phyloP scores from a whole-genome alignment of 2,113 vertebrate genomes.

The Cyanoramphus novaezelandiae region DNA sequence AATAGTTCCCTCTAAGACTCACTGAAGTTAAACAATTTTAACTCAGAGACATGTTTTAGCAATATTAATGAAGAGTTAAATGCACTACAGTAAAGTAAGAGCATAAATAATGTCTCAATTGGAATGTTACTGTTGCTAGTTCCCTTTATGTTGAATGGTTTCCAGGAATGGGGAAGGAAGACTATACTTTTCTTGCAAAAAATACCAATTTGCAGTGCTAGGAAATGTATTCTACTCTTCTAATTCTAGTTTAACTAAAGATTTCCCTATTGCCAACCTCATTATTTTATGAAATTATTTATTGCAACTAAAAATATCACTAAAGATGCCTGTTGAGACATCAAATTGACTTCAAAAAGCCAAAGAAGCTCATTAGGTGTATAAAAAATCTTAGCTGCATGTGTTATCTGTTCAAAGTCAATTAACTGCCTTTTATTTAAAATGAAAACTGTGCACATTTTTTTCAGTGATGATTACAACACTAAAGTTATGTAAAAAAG shows the following conservation, averaged over 20 bases:
- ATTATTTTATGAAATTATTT: conserved; percentile 35
- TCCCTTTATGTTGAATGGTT: not conserved
- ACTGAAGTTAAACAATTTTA: not conserved
- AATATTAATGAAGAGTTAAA: not conserved
- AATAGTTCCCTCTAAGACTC: not conserved
- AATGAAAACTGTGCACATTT: not conserved
- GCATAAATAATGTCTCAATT: not conserved
- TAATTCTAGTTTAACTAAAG: not conserved
- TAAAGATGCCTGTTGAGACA: not conserved
- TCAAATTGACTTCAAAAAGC: conserved; percentile 31
- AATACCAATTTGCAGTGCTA: not conserved
- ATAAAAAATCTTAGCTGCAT: conserved; percentile 3
- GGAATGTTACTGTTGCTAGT: not conserved
- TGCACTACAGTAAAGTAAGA: not conserved
- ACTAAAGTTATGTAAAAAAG: not conserved
- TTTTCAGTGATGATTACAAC: not conserved
- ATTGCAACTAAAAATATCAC: conserved; percentile 20
- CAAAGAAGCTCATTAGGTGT: not conserved
- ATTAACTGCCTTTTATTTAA: conserved; percentile 1
- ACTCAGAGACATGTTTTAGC: not conserved
- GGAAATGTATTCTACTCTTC: not conserved
- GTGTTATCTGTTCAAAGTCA: not conserved
- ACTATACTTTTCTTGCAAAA: not conserved
- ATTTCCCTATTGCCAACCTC: not conserved
- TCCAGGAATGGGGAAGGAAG: not conserved